Conservation (phyloP, 2,797 vertebrate genomes). For the Masticophis lateralis region DNA sequence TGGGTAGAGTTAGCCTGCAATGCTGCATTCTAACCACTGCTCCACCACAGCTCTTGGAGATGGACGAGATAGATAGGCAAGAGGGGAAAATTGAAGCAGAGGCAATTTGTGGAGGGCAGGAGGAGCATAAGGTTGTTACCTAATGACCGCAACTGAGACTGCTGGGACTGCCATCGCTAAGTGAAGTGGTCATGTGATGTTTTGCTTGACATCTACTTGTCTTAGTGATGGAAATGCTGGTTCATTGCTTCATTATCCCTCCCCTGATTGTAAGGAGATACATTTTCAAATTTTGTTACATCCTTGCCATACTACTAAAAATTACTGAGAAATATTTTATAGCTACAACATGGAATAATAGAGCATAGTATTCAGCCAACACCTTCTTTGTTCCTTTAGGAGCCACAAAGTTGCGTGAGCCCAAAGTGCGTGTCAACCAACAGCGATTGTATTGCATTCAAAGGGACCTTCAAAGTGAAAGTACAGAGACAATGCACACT, state of each 20-base stretch:
- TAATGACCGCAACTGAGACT: background rate
- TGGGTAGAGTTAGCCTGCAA: background rate
- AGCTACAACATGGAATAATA: background rate
- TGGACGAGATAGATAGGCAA: background rate
- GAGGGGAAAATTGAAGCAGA: background rate
- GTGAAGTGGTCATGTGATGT: background rate
- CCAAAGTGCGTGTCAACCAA: background rate
- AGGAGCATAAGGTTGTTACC: background rate
- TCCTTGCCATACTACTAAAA: background rate
- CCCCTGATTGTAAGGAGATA: background rate
- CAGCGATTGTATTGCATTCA: background rate
- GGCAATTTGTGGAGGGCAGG: background rate
- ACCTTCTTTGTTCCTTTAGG: background rate
- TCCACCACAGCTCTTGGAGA: background rate
- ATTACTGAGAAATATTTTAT: background rate
- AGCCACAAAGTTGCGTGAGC: too few relatives aligned
- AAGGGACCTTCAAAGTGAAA: background rate
- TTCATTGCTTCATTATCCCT: background rate
- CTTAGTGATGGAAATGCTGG: background rate
- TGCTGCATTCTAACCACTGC: background rate
- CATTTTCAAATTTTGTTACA: background rate
- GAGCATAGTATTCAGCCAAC: background rate
- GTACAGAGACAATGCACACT: fast-evolving
- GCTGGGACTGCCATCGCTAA: background rate
- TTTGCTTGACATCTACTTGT: background rate